Conservation (phyloP, 2,888 invertebrate species). For the Pocota personata region DNA sequence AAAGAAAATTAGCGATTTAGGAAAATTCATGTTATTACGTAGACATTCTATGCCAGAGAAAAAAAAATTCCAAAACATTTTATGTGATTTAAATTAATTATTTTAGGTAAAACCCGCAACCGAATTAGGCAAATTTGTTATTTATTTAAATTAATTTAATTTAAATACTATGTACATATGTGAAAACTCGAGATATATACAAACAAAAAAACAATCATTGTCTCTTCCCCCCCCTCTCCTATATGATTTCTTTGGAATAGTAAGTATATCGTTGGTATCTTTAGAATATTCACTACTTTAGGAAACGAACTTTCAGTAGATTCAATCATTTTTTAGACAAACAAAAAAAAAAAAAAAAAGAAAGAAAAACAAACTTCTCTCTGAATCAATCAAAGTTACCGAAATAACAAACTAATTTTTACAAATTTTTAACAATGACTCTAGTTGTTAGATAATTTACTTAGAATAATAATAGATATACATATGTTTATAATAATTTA, state of each 20-base stretch:
- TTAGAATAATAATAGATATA: conserved; percentile 52
- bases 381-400: conserved; percentile 42
- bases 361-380: background rate
- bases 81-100: conserved; percentile 72
- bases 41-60: conserved; percentile 51
- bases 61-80: conserved; percentile 65
- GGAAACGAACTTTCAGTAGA: conserved; percentile 16
- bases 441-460: conserved; percentile 61
- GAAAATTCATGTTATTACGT: conserved; percentile 45
- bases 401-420: conserved; percentile 49
- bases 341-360: background rate
- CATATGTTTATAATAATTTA: conserved; percentile 54
- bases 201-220: background rate
- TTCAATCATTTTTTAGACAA: conserved; percentile 32
- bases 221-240: background rate
- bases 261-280: conserved; percentile 1
- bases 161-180: conserved; percentile 21
- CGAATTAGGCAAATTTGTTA: conserved; percentile 62
- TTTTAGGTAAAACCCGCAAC: conserved; percentile 59
- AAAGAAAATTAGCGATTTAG: conserved; percentile 38
- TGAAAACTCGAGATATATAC: conserved; percentile 1
- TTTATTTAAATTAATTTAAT: conserved; percentile 64
- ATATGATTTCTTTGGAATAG: conserved; percentile 11
- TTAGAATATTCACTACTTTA: background rate
- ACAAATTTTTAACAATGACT: conserved; percentile 61